Percentiles rank a stretch among this genome's conserved stretches.
Evolutionary conservation across 2,888 invertebrate species (phyloP).

Genomic region (Odontocerum albicorne): DNA sequence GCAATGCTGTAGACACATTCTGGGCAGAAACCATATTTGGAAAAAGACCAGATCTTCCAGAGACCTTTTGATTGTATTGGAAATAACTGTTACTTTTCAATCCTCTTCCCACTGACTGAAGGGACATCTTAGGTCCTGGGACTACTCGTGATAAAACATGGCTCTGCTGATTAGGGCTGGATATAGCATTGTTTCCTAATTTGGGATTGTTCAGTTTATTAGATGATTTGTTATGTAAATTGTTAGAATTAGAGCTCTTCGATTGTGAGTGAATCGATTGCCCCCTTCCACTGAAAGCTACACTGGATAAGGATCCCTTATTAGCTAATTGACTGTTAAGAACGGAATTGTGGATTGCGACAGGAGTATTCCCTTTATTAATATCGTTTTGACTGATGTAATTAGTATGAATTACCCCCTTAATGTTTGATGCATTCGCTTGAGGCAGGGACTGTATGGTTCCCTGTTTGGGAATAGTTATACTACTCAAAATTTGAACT

Average conservation of each 20-base stretch:
- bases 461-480: conserved; percentile 43
- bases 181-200: conserved; percentile 55
- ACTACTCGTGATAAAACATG: conserved; percentile 55
- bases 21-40: conserved; percentile 21
- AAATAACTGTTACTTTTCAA: conserved; percentile 19
- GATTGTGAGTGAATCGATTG: conserved; percentile 4
- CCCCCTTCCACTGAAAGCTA: neutral
- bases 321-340: conserved; percentile 50
- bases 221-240: conserved; percentile 50
- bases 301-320: conserved; percentile 35
- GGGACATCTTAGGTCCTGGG: conserved; percentile 55
- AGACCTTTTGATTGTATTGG: conserved; percentile 11
- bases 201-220: conserved; percentile 38
- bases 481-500: conserved; percentile 57
- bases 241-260: conserved; percentile 48
- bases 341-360: conserved; percentile 46
- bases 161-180: conserved; percentile 52
- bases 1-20: conserved; percentile 40
- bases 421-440: neutral
- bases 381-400: conserved; percentile 24
- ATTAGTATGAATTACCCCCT: conserved; percentile 21
- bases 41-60: conserved; percentile 12
- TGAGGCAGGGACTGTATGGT: conserved; percentile 1
- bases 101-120: conserved; percentile 40
- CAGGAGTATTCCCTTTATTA: conserved; percentile 12